A percentile compares a stretch with the other conserved stretches of the same genome.
Conservation (phyloP, 2,888 invertebrate genomes). For the Theodoxus fluviatilis region DNA sequence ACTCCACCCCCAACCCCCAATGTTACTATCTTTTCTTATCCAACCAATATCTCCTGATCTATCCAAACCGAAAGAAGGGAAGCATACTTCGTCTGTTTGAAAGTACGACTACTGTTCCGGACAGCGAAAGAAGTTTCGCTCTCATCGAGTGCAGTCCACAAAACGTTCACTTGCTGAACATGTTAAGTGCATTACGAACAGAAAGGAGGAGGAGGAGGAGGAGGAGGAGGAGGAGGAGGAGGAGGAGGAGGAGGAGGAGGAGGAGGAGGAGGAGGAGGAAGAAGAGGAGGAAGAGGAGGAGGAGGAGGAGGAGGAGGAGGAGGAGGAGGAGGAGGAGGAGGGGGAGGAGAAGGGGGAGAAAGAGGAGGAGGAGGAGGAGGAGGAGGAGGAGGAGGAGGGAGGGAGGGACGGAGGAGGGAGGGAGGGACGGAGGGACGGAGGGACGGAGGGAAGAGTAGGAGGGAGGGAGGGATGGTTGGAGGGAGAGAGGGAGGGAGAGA, state of each 20-base stretch:
- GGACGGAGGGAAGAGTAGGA: neutral
- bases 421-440: no score
- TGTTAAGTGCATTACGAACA: no score
- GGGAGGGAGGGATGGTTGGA: slow-evolving; percentile 2
- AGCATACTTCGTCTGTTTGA: no score
- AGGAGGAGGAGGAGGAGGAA: neutral
- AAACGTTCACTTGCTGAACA: no score
- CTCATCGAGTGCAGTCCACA: no score
- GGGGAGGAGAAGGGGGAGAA: neutral
- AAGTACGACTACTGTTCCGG: no score
- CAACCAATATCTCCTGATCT: no score
- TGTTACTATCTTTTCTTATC: no score
- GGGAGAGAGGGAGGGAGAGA: neutral
- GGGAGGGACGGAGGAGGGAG: no score
- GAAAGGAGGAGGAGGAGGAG: neutral
- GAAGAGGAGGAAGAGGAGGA: neutral
- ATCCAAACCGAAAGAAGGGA: no score
- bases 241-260: slow-evolving; percentile 1
- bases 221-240: neutral
- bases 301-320: neutral
- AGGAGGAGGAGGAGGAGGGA: neutral
- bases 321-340: neutral
- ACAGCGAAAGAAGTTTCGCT: no score
- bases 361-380: neutral
- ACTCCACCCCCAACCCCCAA: no score